Evolutionary conservation across 2,797 vertebrate species (phyloP), one percentile per base, ranked within the genome.

Genomic region (Takifugu rubripes): DNA sequence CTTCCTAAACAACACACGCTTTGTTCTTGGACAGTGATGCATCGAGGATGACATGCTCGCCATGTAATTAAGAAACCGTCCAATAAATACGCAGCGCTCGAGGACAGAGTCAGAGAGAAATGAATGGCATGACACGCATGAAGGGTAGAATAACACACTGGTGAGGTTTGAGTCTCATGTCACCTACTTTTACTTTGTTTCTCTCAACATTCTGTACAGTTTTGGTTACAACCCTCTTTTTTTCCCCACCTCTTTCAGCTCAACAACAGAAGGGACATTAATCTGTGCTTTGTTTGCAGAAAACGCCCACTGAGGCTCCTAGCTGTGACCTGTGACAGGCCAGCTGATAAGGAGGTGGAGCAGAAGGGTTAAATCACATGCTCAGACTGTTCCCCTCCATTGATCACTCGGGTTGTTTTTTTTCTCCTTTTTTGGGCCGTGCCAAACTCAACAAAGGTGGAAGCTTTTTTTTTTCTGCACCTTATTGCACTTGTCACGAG

Each of bases 91-190:
- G 1, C 68, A 52, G 25, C 52, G 51, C 73, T 49, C 5, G 1
- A 52, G 48, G 54, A 58, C 59, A 24, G 25, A 31, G 33, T 61
- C 26, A 68, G 21, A 21, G 21, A 21, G 55, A 66, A 61, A 76
- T 73, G 66, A 66, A 68, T 72, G 69, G 70, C 53, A 64, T n/a
- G 21, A 40, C 49, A 59, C 49, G 53, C 51, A 50, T 17, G 16
- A 14, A n/a, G 14, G 16, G 16, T 45, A 15, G n/a, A n/a, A 21
- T 17, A 17, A 46, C 17, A 46, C n/a, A 21, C 16, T 24, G 6
- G 45, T 21, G 21, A 17, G 8, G 10, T 47, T 17, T 52, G 43
- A 53, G 42, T 40, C 42, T 52, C 56, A 62, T 51, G 26, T 60
- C 61, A 54, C 36, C 15, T 16, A 45, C 49, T 66, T 17, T 63